These are phyloP conservation scores for Lamellibrachia luymesi DNA, from an alignment of 1,140 invertebrate species.

Conservation along the genomic window DNA sequence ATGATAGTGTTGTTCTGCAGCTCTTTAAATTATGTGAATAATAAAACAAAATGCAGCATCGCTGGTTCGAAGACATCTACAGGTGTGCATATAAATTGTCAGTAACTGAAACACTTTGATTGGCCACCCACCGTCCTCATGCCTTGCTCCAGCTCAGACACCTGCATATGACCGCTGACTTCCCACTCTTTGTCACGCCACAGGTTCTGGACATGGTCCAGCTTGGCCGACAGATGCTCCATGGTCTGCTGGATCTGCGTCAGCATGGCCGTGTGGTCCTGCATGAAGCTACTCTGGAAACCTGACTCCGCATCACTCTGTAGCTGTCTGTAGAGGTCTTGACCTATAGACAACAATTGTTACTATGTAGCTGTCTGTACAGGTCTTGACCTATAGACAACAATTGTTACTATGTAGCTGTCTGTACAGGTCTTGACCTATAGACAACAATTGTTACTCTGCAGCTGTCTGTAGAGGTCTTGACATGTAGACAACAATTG, in stretches of 20 bases:
- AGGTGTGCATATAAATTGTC: no score
- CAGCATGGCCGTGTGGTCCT: slow-evolving; percentile 53
- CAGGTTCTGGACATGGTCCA: slow-evolving; percentile 45
- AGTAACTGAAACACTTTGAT: not conserved
- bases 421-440: not conserved
- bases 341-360: slow-evolving; percentile 37
- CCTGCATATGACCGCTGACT: slow-evolving; percentile 60
- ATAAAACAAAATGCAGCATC: not conserved
- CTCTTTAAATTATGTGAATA: no score
- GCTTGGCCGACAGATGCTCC: slow-evolving; percentile 47
- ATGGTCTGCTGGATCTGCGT: slow-evolving; percentile 51
- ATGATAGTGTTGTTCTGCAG: not conserved
- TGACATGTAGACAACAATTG: slow-evolving; percentile 38
- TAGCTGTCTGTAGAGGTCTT: slow-evolving; percentile 49
- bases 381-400: not conserved
- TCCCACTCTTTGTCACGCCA: slow-evolving; percentile 60
- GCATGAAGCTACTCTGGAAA: slow-evolving; percentile 39
- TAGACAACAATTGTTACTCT: slow-evolving; percentile 30
- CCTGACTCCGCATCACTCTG: slow-evolving; percentile 43
- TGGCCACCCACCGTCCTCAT: slow-evolving; percentile 43
- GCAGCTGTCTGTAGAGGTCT: slow-evolving; percentile 48
- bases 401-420: no score
- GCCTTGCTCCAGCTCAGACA: slow-evolving; percentile 43
- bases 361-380: not conserved
- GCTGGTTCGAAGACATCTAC: no score